Conservation (phyloP, 2,888 invertebrate genomes). For the Drosophila suboccidentalis region DNA sequence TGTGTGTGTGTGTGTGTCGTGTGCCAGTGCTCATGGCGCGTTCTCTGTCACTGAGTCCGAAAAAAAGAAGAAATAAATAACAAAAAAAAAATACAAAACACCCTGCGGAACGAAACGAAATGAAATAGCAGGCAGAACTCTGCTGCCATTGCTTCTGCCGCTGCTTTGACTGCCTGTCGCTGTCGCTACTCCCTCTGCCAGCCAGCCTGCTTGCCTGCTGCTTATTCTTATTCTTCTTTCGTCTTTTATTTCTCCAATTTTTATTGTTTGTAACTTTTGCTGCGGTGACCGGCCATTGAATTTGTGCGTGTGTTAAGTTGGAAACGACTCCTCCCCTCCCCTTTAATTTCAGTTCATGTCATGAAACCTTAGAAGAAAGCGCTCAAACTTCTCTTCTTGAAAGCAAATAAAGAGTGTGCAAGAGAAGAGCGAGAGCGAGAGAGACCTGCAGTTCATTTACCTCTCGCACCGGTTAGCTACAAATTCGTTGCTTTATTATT, state of each 20-base stretch:
- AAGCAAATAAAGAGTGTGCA: not conserved
- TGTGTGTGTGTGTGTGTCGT: slow-evolving; percentile 59
- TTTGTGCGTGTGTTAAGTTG: slow-evolving; percentile 40
- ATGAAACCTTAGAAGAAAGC: slow-evolving; percentile 8
- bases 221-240: slow-evolving; percentile 37
- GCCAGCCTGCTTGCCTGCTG: slow-evolving; percentile 10
- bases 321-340: slow-evolving; percentile 8
- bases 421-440: not conserved
- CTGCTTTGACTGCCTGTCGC: slow-evolving; percentile 6
- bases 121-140: slow-evolving; percentile 63
- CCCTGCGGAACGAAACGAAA: slow-evolving; percentile 70
- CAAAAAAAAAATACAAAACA: slow-evolving; percentile 45
- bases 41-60: slow-evolving; percentile 64
- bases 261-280: slow-evolving; percentile 55
- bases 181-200: not conserved
- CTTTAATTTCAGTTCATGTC: not conserved
- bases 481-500: slow-evolving; percentile 8
- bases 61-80: slow-evolving; percentile 41
- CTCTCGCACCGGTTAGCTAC: slow-evolving; percentile 1
- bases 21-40: slow-evolving; percentile 74
- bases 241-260: slow-evolving; percentile 49
- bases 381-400: slow-evolving; percentile 9
- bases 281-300: slow-evolving; percentile 15
- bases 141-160: slow-evolving; percentile 4
- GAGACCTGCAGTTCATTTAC: slow-evolving; percentile 31